Evolutionary conservation across 1,140 invertebrate species (phyloP), one percentile per base, ranked within the genome.

Genomic region (Bursaphelenchus mucronatus): DNA sequence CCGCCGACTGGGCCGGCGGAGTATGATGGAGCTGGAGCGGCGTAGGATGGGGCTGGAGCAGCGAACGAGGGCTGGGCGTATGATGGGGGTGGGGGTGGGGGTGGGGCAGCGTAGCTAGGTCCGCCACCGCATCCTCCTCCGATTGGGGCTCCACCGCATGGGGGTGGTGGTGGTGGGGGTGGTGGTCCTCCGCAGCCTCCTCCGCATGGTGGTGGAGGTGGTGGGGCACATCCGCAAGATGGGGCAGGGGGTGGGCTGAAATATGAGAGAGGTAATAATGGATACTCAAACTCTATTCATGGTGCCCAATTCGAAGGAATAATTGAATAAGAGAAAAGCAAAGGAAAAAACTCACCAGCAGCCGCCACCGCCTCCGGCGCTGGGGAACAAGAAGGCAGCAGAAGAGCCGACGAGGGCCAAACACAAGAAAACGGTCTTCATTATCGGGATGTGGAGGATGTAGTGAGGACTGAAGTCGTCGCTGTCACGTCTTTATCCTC

Each of bases 381-480:
- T 10, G 8, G 59, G 59, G 59, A 61, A 61, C 46, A 61, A 61
- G 59, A 61, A 61, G 13, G 59, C 59, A 15, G 19, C 17, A 0
- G 59, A 61, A 47, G 56, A 17, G 15, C 46, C 46, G 50, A 61
- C 44, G 21, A 61, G 39, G 59, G 59, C 59, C 19, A 61, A 41
- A 17, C 51, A 43, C 21, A 61, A 17, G 59, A 61, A 51, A 55
- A 47, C 59, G 41, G 59, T 55, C 59, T 61, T 61, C 59, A 61
- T 61, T 9, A 30, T 30, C 2, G 5, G 30, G 30, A 30, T 30
- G 30, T 5, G 30, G 30, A 30, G 30, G 30, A 1, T 30, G 30
- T 30, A 30, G 30, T 30, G 30, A 30, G 30, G 30, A 30, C 30
- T 30, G 30, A 30, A 30, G 30, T 30, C 30, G 30, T 30, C 30